Evolutionary conservation across 1,140 invertebrate species (phyloP), one percentile per base, ranked within the genome.

Genomic region (Acromyrmex heyeri): DNA sequence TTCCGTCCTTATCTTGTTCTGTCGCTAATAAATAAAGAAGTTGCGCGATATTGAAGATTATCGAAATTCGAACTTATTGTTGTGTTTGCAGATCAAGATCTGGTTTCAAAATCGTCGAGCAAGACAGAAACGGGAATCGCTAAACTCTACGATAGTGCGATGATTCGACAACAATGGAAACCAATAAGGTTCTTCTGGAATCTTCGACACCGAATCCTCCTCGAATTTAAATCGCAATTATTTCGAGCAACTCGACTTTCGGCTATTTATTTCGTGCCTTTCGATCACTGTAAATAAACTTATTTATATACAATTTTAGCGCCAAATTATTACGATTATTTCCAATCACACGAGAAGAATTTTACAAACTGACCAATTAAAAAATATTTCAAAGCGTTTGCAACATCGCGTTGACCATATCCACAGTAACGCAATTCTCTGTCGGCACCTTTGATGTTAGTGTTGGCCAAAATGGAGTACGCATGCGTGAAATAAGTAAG

Each of bases 61-160:
- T 34, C 0, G 6, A 78, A 78, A 50, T 64, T 18, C 2, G 3
- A 61, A 21, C 14, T 38, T 72, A 21, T 21, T 59, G 0, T 44
- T 79, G 5, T 38, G n/a, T 12, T 59, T 62, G 14, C 8, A 83
- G 79, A 73, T 83, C 6, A 83, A 83, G 14, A 83, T 83, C 44
- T 83, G 79, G 79, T 83, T 83, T 83, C 79, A 83, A 83, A 83
- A 83, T 83, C 79, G 79, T 50, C 69, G 79, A 50, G 79, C 79
- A 24, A 83, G 79, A 12, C 79, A 83, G 14, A 73, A 69, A 48
- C 69, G 69, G n/a, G 79, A 83, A n/a, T 83, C 21, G 8, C 5
- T 83, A 8, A 61, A 50, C 0, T 83, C 79, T 8, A 83, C 55
- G 12, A 72, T 72, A 38, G n/a, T 67, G n/a, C 30, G 77, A 81